Evolutionary conservation across 2,888 invertebrate species (phyloP).

Genomic region (Rhogogaster chlorosoma): DNA sequence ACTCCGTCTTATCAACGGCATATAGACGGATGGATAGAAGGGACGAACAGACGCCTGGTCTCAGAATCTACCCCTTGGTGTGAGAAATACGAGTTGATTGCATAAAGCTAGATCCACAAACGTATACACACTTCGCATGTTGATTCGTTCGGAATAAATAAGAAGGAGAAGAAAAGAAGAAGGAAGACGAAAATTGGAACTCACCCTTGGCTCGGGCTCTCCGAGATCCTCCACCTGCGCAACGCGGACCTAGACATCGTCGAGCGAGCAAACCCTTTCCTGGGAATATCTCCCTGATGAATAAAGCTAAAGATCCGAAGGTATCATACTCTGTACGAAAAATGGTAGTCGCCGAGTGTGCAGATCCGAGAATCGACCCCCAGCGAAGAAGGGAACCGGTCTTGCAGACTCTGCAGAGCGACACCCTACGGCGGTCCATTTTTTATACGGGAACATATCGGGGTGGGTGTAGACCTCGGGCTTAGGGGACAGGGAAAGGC

Average conservation of each 20-base stretch:
- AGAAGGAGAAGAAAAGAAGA: not conserved
- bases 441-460: not conserved
- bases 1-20: not conserved
- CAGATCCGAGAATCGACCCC: conserved; percentile 58
- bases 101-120: not conserved
- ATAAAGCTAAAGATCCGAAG: conserved; percentile 47
- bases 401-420: conserved; percentile 60
- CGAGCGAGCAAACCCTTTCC: not conserved
- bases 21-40: not conserved
- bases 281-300: conserved; percentile 56
- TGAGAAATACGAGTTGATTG: conserved; percentile 24
- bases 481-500: conserved; percentile 56
- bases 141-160: not conserved
- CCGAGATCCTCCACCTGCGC: not conserved
- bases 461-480: conserved; percentile 58
- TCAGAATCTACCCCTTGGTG: conserved; percentile 47
- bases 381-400: conserved; percentile 67
- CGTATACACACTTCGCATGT: too few relatives aligned
- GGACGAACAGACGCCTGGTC: not conserved
- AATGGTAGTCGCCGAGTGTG: conserved; percentile 29
- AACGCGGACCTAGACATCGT: not conserved
- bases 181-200: not conserved
- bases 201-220: not conserved
- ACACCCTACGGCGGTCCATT: not conserved
- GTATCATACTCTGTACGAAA: not conserved